A percentile compares a stretch with the other conserved stretches of the same genome.
phyloP scores from a whole-genome alignment of 2,113 vertebrate genomes.

The Pelvicachromis taeniatus region DNA sequence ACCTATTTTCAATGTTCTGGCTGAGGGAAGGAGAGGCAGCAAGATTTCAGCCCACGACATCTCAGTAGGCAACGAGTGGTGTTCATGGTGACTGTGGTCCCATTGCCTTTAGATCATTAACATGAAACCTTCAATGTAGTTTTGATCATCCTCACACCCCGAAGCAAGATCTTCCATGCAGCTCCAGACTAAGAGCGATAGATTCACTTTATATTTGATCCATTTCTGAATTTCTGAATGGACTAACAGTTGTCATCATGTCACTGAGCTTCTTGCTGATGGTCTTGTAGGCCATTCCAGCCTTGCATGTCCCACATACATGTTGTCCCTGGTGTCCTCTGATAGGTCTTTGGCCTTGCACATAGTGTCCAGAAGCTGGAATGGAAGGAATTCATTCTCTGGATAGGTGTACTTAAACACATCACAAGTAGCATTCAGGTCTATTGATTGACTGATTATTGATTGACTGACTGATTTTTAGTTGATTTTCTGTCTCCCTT shows the following conservation, averaged over 20 bases:
- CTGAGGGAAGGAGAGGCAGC: not conserved
- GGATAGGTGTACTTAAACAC: not conserved
- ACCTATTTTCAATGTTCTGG: not conserved
- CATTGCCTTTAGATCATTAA: not conserved
- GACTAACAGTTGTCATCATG: not conserved
- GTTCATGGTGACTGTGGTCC: not conserved
- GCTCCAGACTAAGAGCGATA: not conserved
- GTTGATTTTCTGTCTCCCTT: not conserved
- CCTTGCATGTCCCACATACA: not conserved
- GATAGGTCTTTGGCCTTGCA: not conserved
- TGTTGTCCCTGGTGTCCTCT: not conserved
- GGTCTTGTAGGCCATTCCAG: not conserved
- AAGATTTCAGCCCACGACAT: not conserved
- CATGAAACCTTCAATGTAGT: not conserved
- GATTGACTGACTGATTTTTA: not conserved
- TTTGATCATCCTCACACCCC: not conserved
- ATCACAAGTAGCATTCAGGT: not conserved
- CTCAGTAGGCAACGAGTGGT: not conserved
- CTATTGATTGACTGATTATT: not conserved
- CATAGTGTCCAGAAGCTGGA: not conserved
- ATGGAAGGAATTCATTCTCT: not conserved
- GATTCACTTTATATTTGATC: not conserved
- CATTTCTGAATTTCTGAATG: not conserved
- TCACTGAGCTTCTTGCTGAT: not conserved
- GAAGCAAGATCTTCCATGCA: not conserved